Evolutionary conservation across 2,113 vertebrate species (phyloP).

Genomic region (Eleginops maclovinus): DNA sequence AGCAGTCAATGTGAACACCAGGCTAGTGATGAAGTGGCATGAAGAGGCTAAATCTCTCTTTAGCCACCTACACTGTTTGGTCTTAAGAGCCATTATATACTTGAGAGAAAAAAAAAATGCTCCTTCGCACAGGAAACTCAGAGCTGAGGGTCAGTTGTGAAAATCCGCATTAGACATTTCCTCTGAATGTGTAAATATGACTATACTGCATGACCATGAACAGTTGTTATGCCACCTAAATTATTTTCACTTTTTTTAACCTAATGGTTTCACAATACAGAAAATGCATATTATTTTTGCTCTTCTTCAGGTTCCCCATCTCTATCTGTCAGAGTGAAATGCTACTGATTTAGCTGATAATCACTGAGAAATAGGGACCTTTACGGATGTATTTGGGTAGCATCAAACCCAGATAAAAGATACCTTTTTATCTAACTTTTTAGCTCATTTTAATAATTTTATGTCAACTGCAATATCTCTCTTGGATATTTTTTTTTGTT

Average conservation of each 20-base stretch:
- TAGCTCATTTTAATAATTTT: not conserved
- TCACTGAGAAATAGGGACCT: not conserved
- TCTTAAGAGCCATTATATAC: constrained; percentile 50
- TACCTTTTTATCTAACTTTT: not conserved
- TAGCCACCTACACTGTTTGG: constrained; percentile 43
- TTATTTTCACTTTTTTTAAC: not conserved
- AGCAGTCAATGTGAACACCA: constrained; percentile 62
- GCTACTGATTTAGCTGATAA: not conserved
- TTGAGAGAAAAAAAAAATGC: constrained; percentile 45
- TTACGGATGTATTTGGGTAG: not conserved
- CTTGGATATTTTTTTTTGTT: not conserved
- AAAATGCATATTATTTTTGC: not conserved
- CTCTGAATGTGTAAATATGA: constrained; percentile 24
- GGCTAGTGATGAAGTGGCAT: constrained; percentile 46
- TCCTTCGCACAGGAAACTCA: constrained; percentile 39
- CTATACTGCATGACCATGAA: constrained; percentile 5
- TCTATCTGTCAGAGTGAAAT: not conserved
- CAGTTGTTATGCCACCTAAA: not conserved
- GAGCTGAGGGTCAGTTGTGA: constrained; percentile 55
- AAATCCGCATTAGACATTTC: constrained; percentile 35
- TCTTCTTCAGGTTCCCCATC: not conserved
- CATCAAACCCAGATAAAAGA: not conserved
- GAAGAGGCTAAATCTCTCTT: constrained; percentile 52
- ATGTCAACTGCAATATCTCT: not conserved
- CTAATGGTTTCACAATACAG: not conserved